phyloP scores from a whole-genome alignment of 2,888 invertebrate genomes.

The Microplitis manilae region DNA sequence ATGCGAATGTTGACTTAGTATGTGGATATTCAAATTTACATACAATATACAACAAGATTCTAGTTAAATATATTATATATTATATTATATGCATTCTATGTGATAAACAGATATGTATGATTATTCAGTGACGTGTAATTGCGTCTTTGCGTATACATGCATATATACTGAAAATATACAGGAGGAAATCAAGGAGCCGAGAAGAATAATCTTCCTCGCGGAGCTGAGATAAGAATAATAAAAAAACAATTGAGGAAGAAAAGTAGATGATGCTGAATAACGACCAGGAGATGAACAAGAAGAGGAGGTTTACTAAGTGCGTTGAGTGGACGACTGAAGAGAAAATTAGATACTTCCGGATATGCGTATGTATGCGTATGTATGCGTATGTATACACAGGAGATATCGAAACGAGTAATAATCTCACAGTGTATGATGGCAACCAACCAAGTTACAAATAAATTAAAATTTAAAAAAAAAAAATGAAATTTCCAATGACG shows the following conservation, averaged over 20 bases:
- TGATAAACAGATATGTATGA: constrained; percentile 42
- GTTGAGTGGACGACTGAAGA: constrained; percentile 48
- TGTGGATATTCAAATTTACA: no score
- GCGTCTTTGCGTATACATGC: background rate
- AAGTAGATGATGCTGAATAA: constrained; percentile 17
- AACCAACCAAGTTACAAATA: background rate
- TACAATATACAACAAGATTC: no score
- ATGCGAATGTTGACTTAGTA: no score
- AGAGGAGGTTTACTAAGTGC: constrained; percentile 22
- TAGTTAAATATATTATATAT: no score
- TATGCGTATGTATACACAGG: constrained; percentile 40
- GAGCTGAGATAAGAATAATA: no score
- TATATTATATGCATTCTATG: constrained; percentile 26
- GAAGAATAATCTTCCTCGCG: constrained; percentile 24
- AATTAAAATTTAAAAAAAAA: no score
- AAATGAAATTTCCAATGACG: background rate
- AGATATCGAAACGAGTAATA: constrained; percentile 23
- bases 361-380: constrained; percentile 34
- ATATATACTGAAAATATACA: no score
- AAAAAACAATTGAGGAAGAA: constrained; percentile 18
- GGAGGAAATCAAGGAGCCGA: background rate
- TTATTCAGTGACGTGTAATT: constrained; percentile 49
- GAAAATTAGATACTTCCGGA: constrained; percentile 47
- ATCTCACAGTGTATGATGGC: background rate
- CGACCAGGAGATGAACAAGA: constrained; percentile 20